phyloP scores from a whole-genome alignment of 2,113 vertebrate species.

The Axis porcinus region DNA sequence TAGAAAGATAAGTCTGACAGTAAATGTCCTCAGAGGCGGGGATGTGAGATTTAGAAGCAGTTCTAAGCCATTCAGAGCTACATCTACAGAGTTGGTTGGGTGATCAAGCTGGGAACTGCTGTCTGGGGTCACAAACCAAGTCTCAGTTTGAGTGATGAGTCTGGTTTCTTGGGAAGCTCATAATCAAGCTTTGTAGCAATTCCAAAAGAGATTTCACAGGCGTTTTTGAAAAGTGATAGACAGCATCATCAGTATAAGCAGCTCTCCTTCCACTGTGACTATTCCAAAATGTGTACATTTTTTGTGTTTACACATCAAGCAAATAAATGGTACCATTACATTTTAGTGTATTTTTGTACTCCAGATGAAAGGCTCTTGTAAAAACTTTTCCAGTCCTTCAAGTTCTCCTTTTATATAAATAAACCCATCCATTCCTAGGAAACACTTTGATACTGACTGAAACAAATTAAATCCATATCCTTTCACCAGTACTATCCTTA shows the following conservation, averaged over 20 bases:
- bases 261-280: neutral
- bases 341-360: neutral
- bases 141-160: constrained; percentile 46
- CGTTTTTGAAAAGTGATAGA: constrained; percentile 33
- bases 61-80: neutral
- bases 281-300: neutral
- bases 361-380: neutral
- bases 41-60: neutral
- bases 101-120: constrained; percentile 8
- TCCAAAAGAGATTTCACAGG: neutral
- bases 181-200: neutral
- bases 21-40: neutral
- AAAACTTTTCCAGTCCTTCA: neutral
- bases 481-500: neutral
- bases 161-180: constrained; percentile 2
- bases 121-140: neutral
- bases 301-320: neutral
- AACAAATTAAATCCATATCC: neutral
- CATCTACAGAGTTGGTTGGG: constrained; percentile 8
- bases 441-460: neutral
- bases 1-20: constrained; percentile 49
- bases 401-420: neutral
- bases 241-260: neutral
- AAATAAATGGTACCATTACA: neutral
- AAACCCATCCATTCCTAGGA: neutral